phyloP scores from a whole-genome alignment of 1,140 invertebrate genomes.

The Lepidotrigona ventralis region DNA sequence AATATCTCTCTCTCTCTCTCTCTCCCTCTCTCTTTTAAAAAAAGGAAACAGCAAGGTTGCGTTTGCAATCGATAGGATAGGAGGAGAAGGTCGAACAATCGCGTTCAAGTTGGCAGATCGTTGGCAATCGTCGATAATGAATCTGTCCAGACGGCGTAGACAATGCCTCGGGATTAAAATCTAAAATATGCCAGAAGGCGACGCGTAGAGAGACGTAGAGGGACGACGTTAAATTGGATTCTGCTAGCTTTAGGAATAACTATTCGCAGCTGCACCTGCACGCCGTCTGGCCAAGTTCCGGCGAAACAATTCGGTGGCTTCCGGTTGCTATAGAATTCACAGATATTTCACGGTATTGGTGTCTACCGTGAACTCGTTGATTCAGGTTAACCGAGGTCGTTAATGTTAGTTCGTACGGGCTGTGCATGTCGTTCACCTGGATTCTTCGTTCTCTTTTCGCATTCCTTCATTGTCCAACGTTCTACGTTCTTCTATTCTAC shows the following conservation, averaged over 20 bases:
- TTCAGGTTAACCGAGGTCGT: constrained; percentile 54
- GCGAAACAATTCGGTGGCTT: constrained; percentile 60
- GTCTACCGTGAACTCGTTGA: constrained; percentile 34
- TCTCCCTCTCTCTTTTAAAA: neutral
- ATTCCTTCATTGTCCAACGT: neutral
- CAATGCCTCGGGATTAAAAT: constrained; percentile 55
- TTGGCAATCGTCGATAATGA: constrained; percentile 31
- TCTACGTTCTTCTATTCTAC: too few species aligned
- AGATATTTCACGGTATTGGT: constrained; percentile 63
- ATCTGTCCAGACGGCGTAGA: constrained; percentile 18
- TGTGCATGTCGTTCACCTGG: constrained; percentile 22
- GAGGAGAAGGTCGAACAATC: neutral
- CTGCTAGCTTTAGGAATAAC: constrained; percentile 40
- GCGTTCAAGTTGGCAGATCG: neutral
- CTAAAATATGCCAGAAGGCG: constrained; percentile 53
- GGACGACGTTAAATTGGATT: constrained; percentile 48
- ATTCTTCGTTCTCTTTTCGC: constrained; percentile 3
- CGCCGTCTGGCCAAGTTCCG: constrained; percentile 41
- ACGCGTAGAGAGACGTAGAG: neutral
- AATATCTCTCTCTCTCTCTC: neutral
- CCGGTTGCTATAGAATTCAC: constrained; percentile 42
- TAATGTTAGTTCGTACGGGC: constrained; percentile 54
- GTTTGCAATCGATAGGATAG: neutral
- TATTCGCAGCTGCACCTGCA: constrained; percentile 49
- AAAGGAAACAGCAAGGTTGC: neutral